Percentiles rank a stretch among this genome's conserved stretches.
phyloP scores from a whole-genome alignment of 2,797 vertebrate species.

The Neosalanx taihuensis region DNA sequence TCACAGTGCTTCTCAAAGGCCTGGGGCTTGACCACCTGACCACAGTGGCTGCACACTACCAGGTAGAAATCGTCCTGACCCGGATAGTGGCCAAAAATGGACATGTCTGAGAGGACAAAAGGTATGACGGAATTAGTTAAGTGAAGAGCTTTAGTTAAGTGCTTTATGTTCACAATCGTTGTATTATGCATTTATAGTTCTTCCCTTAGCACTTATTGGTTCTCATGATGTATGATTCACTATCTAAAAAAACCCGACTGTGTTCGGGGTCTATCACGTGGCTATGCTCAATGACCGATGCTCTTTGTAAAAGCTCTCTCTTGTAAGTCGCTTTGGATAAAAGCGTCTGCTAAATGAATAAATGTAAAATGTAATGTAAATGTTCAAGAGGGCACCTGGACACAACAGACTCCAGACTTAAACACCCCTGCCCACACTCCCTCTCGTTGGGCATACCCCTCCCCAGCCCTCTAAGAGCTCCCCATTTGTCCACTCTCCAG shows the following conservation, averaged over 20 bases:
- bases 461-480: neutral
- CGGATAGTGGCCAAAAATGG: constrained; percentile 91
- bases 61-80: constrained; percentile 93
- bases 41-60: constrained; percentile 92
- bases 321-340: too few relatives aligned
- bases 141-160: too few relatives aligned
- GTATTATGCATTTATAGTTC: too few relatives aligned
- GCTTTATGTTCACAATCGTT: too few relatives aligned
- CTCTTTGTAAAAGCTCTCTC: too few relatives aligned
- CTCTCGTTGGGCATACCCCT: neutral
- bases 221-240: too few relatives aligned
- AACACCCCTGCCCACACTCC: neutral
- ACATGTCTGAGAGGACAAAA: constrained; percentile 81
- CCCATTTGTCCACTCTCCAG: neutral
- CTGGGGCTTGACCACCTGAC: constrained; percentile 94
- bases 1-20: constrained; percentile 95
- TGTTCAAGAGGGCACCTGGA: constrained; percentile 21
- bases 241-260: too few relatives aligned
- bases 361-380: too few relatives aligned
- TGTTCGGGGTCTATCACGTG: too few relatives aligned
- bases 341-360: too few relatives aligned
- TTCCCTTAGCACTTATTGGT: too few relatives aligned
- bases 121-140: neutral
- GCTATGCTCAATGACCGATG: too few relatives aligned
- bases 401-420: constrained; percentile 2